Conservation (phyloP, 2,888 invertebrate genomes). For the Gonocerus acuteangulatus region DNA sequence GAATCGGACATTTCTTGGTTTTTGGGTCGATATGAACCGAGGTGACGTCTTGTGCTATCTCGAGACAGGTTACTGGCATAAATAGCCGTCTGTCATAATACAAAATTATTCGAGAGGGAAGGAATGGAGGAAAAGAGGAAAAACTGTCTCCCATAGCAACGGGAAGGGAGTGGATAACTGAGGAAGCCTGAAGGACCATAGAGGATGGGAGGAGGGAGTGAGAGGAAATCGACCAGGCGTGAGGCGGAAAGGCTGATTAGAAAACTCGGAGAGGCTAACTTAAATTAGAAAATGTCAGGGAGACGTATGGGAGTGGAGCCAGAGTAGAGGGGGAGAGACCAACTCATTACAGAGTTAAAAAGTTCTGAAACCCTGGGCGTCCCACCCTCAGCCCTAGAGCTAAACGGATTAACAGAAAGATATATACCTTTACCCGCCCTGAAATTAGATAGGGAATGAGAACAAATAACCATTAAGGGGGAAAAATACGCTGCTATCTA, state of each 20-base stretch:
- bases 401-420: conserved; percentile 21
- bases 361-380: conserved; percentile 4
- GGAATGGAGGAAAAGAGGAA: too few species aligned
- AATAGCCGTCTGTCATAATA: too few species aligned
- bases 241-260: conserved; percentile 26
- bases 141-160: too few species aligned
- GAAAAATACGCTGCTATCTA: too few species aligned
- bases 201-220: background rate
- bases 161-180: background rate
- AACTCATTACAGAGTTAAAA: conserved; percentile 26
- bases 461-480: too few species aligned
- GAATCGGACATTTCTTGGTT: too few species aligned
- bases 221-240: conserved; percentile 25
- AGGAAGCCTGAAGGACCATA: background rate
- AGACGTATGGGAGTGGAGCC: conserved; percentile 11
- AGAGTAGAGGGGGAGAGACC: background rate
- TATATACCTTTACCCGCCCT: conserved; percentile 4
- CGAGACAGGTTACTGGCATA: too few species aligned
- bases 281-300: conserved; percentile 27
- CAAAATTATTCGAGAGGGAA: too few species aligned
- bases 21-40: too few species aligned
- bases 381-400: background rate
- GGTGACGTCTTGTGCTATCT: too few species aligned
- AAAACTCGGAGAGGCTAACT: conserved; percentile 24
- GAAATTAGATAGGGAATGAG: conserved; percentile 4